Conservation (phyloP, 2,113 vertebrate species). For the Cromileptes altivelis region DNA sequence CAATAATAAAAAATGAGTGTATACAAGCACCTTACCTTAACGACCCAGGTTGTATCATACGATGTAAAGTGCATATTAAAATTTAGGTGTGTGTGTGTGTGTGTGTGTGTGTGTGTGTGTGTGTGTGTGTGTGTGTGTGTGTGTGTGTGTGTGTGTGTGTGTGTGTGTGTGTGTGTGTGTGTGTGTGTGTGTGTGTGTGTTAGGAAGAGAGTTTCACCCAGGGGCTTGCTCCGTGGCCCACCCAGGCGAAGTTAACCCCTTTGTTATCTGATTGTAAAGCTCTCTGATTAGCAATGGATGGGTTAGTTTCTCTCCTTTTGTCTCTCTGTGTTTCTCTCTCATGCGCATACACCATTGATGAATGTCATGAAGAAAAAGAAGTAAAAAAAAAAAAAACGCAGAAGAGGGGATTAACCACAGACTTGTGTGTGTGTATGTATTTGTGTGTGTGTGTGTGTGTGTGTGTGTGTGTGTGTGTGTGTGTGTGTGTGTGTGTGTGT, state of each 20-base stretch:
- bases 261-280: constrained; percentile 85
- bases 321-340: constrained; percentile 47
- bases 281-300: constrained; percentile 80
- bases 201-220: constrained; percentile 31
- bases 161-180: constrained; percentile 3
- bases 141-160: background rate
- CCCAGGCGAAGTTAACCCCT: constrained; percentile 84
- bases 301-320: constrained; percentile 72
- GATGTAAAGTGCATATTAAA: background rate
- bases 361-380: constrained; percentile 50
- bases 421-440: constrained; percentile 22
- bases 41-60: background rate
- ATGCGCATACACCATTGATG: constrained; percentile 54
- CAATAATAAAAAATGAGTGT: background rate
- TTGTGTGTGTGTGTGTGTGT: too few species aligned
- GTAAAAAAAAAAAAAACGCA: constrained; percentile 14
- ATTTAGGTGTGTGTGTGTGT: background rate
- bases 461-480: constrained; percentile 6
- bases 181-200: background rate
- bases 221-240: constrained; percentile 72
- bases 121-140: constrained; percentile 1
- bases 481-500: constrained; percentile 13
- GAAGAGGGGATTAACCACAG: constrained; percentile 43
- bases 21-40: background rate
- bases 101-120: constrained; percentile 9